These are phyloP conservation scores for Ophioninae sp. DNA, from an alignment of 2,888 invertebrate genomes.

Conservation along the genomic window DNA sequence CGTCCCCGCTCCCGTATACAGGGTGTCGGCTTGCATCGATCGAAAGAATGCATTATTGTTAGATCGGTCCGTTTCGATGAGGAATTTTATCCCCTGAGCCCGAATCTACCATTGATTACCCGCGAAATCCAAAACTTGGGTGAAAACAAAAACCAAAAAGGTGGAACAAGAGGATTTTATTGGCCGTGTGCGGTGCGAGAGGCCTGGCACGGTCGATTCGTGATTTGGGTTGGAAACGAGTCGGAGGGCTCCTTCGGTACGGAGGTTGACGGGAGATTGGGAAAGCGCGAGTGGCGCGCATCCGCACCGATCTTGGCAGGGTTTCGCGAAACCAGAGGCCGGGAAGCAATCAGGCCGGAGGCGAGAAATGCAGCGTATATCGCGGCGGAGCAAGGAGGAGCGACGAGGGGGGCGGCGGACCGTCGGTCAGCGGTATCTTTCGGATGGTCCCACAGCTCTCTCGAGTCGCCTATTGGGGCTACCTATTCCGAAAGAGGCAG, in stretches of 20 bases:
- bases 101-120: too few relatives aligned
- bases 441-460: constrained; percentile 35
- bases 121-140: too few relatives aligned
- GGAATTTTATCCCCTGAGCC: too few relatives aligned
- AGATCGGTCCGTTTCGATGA: too few relatives aligned
- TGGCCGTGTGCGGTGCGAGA: too few relatives aligned
- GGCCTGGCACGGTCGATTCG: too few relatives aligned
- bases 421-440: constrained; percentile 64
- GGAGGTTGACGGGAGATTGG: constrained; percentile 14
- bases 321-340: constrained; percentile 70
- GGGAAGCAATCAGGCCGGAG: constrained; percentile 78
- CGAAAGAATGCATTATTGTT: too few relatives aligned
- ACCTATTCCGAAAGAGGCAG: constrained; percentile 12
- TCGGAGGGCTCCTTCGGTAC: constrained; percentile 18
- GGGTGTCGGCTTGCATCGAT: too few relatives aligned
- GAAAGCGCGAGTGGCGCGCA: constrained; percentile 14
- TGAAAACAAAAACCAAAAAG: too few relatives aligned
- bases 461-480: neutral
- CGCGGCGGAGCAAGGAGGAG: constrained; percentile 68
- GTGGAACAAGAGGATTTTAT: too few relatives aligned
- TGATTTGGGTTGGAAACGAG: constrained; percentile 18
- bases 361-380: constrained; percentile 78
- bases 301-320: constrained; percentile 35
- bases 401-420: constrained; percentile 57
- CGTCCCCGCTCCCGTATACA: too few relatives aligned